Conservation (phyloP, 2,113 vertebrate genomes). For the Scalopus aquaticus region DNA sequence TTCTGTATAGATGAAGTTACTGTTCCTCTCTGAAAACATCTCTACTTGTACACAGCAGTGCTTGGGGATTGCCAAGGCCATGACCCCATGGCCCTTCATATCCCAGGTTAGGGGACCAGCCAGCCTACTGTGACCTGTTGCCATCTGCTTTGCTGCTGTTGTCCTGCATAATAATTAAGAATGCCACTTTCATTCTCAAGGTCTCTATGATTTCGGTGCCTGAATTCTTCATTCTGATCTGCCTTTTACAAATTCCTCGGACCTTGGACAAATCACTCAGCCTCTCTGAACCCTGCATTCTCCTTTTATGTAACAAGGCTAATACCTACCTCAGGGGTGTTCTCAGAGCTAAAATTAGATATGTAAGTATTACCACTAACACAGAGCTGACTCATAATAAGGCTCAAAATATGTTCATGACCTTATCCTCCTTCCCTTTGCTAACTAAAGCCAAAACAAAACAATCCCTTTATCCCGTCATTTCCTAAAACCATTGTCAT, state of each 20-base stretch:
- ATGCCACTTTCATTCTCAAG: not conserved
- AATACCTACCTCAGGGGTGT: not conserved
- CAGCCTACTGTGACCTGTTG: not conserved
- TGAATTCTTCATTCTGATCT: not conserved
- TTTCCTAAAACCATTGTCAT: not conserved
- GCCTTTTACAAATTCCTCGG: not conserved
- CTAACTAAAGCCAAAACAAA: not conserved
- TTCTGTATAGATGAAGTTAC: not conserved
- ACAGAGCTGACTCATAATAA: not conserved
- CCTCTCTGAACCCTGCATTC: not conserved
- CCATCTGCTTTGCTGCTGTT: not conserved
- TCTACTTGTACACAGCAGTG: not conserved
- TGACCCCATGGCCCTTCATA: fast-evolving
- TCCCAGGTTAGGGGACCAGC: not conserved
- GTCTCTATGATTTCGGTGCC: not conserved
- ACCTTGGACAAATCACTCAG: not conserved
- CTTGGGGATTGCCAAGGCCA: not conserved
- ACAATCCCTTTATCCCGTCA: not conserved
- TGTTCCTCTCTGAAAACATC: not conserved
- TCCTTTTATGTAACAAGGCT: not conserved
- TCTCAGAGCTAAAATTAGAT: not conserved
- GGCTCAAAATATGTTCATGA: not conserved
- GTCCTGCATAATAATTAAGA: not conserved
- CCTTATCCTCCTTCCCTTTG: not conserved
- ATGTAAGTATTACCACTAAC: not conserved